Conservation (phyloP, 1,140 invertebrate genomes). For the Hermatobates lingyangjiaoensis region DNA sequence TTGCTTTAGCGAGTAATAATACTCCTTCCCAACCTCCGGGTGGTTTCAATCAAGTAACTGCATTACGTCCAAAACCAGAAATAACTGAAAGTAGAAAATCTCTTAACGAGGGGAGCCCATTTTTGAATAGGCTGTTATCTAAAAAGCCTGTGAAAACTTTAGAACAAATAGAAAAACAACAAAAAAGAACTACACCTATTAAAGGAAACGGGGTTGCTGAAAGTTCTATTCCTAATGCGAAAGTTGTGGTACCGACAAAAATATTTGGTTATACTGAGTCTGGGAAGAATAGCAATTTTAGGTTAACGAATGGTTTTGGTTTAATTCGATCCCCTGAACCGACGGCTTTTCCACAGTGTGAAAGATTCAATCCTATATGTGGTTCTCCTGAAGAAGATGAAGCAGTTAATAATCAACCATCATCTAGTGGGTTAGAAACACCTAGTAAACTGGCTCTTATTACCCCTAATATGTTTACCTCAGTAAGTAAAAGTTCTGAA, state of each 20-base stretch:
- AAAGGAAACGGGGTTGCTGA: constrained; percentile 18
- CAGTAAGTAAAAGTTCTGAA: constrained; percentile 18
- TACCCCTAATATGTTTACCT: constrained; percentile 62
- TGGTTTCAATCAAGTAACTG: too few relatives aligned
- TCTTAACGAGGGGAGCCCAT: constrained; percentile 8
- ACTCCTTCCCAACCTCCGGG: constrained; percentile 11
- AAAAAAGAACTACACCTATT: constrained; percentile 47
- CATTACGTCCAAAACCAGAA: too few relatives aligned
- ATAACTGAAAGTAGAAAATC: neutral
- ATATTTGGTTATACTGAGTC: too few relatives aligned
- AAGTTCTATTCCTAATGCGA: too few relatives aligned
- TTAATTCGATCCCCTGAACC: neutral
- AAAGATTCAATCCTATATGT: neutral
- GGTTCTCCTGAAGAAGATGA: neutral
- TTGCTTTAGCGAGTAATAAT: constrained; percentile 47
- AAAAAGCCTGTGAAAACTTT: constrained; percentile 60
- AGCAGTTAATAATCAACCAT: neutral
- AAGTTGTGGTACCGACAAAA: too few relatives aligned
- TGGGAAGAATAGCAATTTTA: neutral
- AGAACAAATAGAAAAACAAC: constrained; percentile 75
- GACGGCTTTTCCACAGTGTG: too few relatives aligned
- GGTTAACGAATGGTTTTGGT: too few relatives aligned
- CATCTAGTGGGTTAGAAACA: constrained; percentile 22
- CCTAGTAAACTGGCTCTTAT: constrained; percentile 48
- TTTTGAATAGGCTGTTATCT: constrained; percentile 36